Base-by-base conservation (phyloP, 37 sponge, comb jelly and placozoan genomes). In the Theonella swinhoei region DNA sequence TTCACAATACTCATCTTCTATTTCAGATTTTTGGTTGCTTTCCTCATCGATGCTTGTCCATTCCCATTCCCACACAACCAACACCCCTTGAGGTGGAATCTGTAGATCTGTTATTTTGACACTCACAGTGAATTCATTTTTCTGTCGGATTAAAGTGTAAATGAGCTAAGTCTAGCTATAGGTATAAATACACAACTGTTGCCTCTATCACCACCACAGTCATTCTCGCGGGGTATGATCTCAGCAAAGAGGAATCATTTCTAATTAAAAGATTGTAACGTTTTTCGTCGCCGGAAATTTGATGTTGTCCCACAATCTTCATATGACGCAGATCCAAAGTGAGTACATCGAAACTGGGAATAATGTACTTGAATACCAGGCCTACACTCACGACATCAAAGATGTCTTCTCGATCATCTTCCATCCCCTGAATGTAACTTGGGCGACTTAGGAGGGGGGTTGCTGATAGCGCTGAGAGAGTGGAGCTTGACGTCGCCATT, bases 341-440 rank as follows among this genome's bases (percentile, higher is more conserved):
- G 3, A 79, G 42, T 2, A 79, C 80, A 34, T 79, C 80, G 35
- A 79, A 79, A 24, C 61, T 47, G 14, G 80, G 80, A 2, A 79
- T 34, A 7, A 28, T 38, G 62, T 79, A 79, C 30, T 66, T 41
- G 62, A 79, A 79, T n/a, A 42, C 23, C 2, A 14, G 33, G 3
- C 65, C 78, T 3, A 78, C n/a, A 34, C 61, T 43, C 19, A 63
- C 4, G 22, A 78, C 41, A 9, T 11, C 7, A 7, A 72, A 33
- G 7, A 8, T 9, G 39, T 72, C 73, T 14, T 47, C 54, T 47
- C 14, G 7, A 14, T 47, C 54, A 47, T 7, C 54, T 17, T 7
- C 11, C 14, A 14, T 17, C 7, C 54, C 54, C n/a, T n/a, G n/a
- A n/a, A n/a, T n/a, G n/a, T n/a, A n/a, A 47, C 54, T 17, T 47